Evolutionary conservation across 1,140 invertebrate genomes (phyloP).

Genomic region (Calosoma granatense): DNA sequence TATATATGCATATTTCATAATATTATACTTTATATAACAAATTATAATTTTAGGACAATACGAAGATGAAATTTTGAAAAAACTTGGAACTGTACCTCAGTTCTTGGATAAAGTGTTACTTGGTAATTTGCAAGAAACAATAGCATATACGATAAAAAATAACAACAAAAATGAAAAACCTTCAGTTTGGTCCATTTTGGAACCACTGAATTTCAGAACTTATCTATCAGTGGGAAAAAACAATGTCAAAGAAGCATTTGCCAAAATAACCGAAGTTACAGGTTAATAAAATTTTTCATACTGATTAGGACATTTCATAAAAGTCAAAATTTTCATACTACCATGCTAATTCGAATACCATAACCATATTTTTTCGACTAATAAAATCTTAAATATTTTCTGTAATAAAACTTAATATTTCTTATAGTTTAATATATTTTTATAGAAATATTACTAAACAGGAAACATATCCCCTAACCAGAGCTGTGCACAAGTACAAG

Average conservation of each 20-base stretch:
- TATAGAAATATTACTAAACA: no score
- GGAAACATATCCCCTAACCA: no score
- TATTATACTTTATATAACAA: no score
- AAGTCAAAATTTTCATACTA: no score
- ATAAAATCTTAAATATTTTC: no score
- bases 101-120: slow-evolving; percentile 46
- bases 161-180: background rate
- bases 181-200: slow-evolving; percentile 12
- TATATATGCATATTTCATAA: slow-evolving; percentile 7
- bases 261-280: slow-evolving; percentile 39
- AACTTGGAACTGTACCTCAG: slow-evolving; percentile 38
- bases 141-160: slow-evolving; percentile 8
- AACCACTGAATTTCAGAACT: slow-evolving; percentile 26
- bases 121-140: slow-evolving; percentile 28
- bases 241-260: slow-evolving; percentile 34
- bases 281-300: no score
- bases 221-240: slow-evolving; percentile 24
- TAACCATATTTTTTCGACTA: no score
- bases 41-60: slow-evolving; percentile 39
- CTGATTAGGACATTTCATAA: no score
- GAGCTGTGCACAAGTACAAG: no score
- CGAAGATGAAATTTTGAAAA: slow-evolving; percentile 36
- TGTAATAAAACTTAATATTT: no score
- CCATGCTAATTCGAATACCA: no score
- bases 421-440: no score